Conservation (phyloP, 2,797 vertebrate genomes). For the Gallinago solitaria region DNA sequence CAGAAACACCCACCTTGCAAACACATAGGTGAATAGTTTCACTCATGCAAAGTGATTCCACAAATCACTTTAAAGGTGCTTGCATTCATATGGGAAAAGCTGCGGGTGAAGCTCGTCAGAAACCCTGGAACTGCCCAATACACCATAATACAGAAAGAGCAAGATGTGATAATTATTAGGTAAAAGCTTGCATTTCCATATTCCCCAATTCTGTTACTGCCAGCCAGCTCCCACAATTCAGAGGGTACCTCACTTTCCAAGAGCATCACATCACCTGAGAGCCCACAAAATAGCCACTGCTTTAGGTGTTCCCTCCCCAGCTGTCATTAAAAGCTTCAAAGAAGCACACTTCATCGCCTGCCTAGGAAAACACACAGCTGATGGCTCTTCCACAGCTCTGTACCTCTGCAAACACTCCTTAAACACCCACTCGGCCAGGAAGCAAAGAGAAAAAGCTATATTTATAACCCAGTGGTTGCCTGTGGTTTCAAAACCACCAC, state of each 20-base stretch:
- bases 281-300: background rate
- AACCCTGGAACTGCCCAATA: background rate
- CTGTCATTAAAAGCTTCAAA: background rate
- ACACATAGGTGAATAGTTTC: background rate
- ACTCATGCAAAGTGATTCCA: background rate
- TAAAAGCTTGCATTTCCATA: background rate
- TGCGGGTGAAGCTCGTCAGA: background rate
- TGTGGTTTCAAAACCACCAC: background rate
- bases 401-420: background rate
- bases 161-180: background rate
- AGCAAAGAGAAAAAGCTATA: background rate
- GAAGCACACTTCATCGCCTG: background rate
- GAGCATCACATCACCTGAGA: background rate
- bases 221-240: background rate
- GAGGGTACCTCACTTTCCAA: background rate
- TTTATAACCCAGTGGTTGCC: background rate
- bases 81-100: background rate
- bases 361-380: background rate
- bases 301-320: background rate
- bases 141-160: background rate
- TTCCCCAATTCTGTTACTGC: background rate
- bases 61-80: background rate
- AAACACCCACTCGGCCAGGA: background rate
- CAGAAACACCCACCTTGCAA: background rate
- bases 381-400: background rate